These are phyloP conservation scores for Diarsia dahlii DNA, from an alignment of 2,888 invertebrate species.

Conservation along the genomic window DNA sequence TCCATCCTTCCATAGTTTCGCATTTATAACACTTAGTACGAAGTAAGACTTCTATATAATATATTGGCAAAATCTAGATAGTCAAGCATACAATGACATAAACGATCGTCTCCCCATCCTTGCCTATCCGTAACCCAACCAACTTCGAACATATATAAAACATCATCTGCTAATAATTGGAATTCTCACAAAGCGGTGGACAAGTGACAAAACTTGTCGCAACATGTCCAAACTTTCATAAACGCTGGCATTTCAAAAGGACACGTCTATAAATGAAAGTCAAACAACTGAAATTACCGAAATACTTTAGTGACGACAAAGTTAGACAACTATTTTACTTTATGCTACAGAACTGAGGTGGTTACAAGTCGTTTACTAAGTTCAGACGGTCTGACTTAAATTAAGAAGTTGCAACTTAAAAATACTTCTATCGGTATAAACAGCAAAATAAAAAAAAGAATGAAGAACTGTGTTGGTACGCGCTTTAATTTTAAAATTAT, in stretches of 20 bases:
- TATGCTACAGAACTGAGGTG: conserved; percentile 24
- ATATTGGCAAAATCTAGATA: not conserved
- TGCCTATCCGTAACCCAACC: too few species aligned
- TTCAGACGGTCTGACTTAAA: conserved; percentile 23
- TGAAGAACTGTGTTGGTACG: not conserved
- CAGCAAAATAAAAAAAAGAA: not conserved
- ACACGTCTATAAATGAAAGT: conserved; percentile 54
- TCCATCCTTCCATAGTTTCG: not conserved
- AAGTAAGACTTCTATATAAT: too few species aligned
- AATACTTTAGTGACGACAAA: conserved; percentile 53
- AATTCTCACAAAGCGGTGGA: conserved; percentile 19
- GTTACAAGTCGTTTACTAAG: conserved; percentile 25
- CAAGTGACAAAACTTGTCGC: conserved; percentile 43
- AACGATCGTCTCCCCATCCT: not conserved
- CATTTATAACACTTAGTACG: not conserved
- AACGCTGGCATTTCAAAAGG: conserved; percentile 46
- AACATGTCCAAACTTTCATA: conserved; percentile 50
- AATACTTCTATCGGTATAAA: not conserved
- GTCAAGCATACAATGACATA: not conserved
- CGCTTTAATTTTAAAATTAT: too few species aligned
- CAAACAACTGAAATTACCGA: conserved; percentile 59
- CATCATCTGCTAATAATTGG: conserved; percentile 14
- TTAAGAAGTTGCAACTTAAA: conserved; percentile 10
- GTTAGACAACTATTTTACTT: conserved; percentile 59
- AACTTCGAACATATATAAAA: conserved; percentile 19